A percentile compares a stretch with the other conserved stretches of the same genome.
phyloP scores from a whole-genome alignment of 2,797 vertebrate genomes.

The Chelonia mydas region DNA sequence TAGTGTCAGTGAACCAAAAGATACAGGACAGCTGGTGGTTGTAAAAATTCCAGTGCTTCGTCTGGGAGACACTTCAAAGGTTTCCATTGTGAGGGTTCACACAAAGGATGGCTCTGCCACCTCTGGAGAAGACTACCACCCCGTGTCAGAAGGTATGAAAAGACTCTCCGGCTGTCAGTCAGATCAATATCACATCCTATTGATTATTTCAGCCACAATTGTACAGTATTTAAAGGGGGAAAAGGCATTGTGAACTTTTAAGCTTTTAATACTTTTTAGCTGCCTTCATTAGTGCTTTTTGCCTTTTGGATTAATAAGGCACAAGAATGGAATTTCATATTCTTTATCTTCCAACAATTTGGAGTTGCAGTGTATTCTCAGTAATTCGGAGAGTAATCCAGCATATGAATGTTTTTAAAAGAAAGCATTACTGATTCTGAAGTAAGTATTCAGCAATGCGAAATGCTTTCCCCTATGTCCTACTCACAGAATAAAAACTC shows the following conservation, averaged over 20 bases:
- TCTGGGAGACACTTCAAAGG: conserved; percentile 90
- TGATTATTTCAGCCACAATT: background rate
- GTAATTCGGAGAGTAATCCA: background rate
- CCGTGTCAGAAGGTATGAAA: conserved; percentile 90
- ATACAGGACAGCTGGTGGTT: conserved; percentile 82
- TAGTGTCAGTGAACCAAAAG: conserved; percentile 90
- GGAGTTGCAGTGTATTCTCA: background rate
- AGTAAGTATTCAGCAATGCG: background rate
- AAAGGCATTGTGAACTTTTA: background rate
- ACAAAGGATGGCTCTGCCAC: conserved; percentile 95
- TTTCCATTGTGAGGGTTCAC: conserved; percentile 93
- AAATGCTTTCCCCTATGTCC: background rate
- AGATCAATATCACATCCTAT: background rate
- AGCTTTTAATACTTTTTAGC: background rate
- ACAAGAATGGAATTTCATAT: background rate
- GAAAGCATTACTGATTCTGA: background rate
- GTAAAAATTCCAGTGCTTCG: conserved; percentile 90
- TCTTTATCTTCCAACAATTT: background rate
- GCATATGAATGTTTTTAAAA: background rate
- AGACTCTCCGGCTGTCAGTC: background rate
- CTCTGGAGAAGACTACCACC: conserved; percentile 95
- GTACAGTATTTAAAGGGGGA: background rate
- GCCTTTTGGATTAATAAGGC: background rate
- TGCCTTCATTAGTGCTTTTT: background rate
- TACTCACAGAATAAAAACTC: background rate